phyloP scores from a whole-genome alignment of 1,140 invertebrate genomes.

The Drosophila nigrodunni region DNA sequence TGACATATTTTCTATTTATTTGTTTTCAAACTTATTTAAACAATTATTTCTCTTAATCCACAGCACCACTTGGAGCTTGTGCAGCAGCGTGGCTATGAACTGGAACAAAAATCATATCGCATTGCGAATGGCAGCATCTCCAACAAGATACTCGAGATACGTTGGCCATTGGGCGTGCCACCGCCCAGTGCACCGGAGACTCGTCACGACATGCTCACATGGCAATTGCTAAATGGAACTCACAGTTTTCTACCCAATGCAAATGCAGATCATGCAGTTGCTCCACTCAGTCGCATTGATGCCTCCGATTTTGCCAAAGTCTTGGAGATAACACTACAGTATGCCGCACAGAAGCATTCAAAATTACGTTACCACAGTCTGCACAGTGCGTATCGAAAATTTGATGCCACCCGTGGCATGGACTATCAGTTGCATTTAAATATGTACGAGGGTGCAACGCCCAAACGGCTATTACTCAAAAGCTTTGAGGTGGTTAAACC shows the following conservation, averaged over 20 bases:
- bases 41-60: not conserved
- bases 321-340: constrained; percentile 86
- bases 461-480: constrained; percentile 44
- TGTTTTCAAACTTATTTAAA: constrained; percentile 2
- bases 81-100: constrained; percentile 85
- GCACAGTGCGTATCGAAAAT: constrained; percentile 92
- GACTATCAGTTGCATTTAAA: constrained; percentile 93
- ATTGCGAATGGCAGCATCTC: constrained; percentile 85
- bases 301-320: constrained; percentile 89
- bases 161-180: constrained; percentile 93
- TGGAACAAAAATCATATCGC: constrained; percentile 84
- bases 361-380: constrained; percentile 86
- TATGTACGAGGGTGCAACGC: constrained; percentile 80
- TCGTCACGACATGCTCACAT: constrained; percentile 94
- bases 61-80: constrained; percentile 85
- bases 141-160: constrained; percentile 85
- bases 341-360: constrained; percentile 87
- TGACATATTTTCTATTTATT: not conserved
- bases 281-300: constrained; percentile 87
- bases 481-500: constrained; percentile 90
- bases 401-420: constrained; percentile 94
- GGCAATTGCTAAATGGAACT: constrained; percentile 93
- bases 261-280: constrained; percentile 88
- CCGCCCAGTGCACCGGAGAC: constrained; percentile 88
- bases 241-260: constrained; percentile 89